These are phyloP conservation scores for Lochmaea capreae DNA, from an alignment of 2,888 invertebrate genomes.

Conservation along the genomic window DNA sequence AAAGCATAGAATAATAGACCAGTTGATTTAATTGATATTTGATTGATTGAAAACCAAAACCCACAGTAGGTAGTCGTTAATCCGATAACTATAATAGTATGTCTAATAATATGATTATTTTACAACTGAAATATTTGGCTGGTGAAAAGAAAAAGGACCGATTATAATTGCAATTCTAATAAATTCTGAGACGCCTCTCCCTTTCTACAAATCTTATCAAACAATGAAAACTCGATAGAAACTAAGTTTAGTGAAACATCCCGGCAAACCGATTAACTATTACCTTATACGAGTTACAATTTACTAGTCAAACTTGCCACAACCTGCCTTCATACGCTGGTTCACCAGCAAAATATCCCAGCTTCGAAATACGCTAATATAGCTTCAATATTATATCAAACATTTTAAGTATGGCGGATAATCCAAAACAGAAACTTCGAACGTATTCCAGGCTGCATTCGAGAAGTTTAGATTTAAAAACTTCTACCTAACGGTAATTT, in stretches of 20 bases:
- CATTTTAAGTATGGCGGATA: not conserved
- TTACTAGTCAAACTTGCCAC: constrained; percentile 1
- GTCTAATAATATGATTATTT: too few relatives aligned
- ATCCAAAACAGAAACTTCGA: not conserved
- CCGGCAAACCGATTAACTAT: not conserved
- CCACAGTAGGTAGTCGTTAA: too few relatives aligned
- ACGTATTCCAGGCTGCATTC: not conserved
- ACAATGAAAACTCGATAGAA: too few relatives aligned
- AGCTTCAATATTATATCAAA: not conserved
- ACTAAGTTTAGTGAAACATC: not conserved
- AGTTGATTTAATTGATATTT: not conserved
- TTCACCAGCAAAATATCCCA: not conserved
- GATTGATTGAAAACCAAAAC: too few relatives aligned
- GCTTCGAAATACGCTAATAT: not conserved
- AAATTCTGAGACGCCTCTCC: too few relatives aligned
- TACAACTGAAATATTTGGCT: too few relatives aligned
- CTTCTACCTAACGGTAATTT: constrained; percentile 4
- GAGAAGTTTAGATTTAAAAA: constrained; percentile 9
- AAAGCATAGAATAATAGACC: too few relatives aligned
- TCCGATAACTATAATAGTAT: too few relatives aligned
- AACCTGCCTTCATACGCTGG: not conserved
- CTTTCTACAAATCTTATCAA: too few relatives aligned
- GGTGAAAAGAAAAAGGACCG: too few relatives aligned
- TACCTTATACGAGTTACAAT: not conserved
- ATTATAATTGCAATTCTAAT: too few relatives aligned